Conservation (phyloP, 2,113 vertebrate genomes). For the Planiliza haematocheilus region DNA sequence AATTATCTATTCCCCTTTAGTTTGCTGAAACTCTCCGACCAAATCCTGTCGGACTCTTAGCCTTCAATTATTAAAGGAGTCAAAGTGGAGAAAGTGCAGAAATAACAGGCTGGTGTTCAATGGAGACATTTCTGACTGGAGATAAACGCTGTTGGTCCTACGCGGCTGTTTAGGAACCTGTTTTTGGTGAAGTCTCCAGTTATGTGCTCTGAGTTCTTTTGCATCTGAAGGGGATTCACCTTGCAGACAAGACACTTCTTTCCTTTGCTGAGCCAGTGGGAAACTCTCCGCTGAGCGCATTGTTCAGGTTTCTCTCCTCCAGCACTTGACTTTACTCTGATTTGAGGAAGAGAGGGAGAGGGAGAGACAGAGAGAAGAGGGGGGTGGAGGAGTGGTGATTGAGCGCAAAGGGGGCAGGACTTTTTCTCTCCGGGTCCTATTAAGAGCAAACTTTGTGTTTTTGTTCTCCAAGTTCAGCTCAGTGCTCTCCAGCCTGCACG, state of each 20-base stretch:
- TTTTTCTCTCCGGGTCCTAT: conserved; percentile 78
- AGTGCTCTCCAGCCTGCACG: conserved; percentile 66
- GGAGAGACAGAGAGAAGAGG: conserved; percentile 35
- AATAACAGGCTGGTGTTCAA: conserved; percentile 44
- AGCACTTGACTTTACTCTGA: conserved; percentile 78
- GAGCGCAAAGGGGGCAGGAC: conserved; percentile 84
- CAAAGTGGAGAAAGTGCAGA: conserved; percentile 61
- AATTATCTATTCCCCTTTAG: conserved; percentile 73
- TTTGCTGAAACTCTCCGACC: conserved; percentile 49
- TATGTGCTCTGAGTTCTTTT: not conserved
- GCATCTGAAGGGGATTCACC: not conserved
- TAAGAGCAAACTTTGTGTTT: conserved; percentile 87
- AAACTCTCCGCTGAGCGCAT: conserved; percentile 50
- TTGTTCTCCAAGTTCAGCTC: conserved; percentile 86
- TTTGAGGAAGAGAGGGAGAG: conserved; percentile 62
- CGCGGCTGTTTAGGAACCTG: not conserved
- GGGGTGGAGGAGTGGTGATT: conserved; percentile 72
- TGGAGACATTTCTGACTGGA: not conserved
- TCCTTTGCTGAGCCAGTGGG: conserved; percentile 25
- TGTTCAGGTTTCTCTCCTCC: conserved; percentile 63
- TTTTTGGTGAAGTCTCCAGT: not conserved
- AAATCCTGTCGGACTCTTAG: conserved; percentile 14
- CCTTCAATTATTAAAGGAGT: conserved; percentile 74
- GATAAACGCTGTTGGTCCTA: conserved; percentile 15
- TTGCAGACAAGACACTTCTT: conserved; percentile 6